Evolutionary conservation across 2,888 invertebrate species (phyloP).

Genomic region (Lysandra coridon): DNA sequence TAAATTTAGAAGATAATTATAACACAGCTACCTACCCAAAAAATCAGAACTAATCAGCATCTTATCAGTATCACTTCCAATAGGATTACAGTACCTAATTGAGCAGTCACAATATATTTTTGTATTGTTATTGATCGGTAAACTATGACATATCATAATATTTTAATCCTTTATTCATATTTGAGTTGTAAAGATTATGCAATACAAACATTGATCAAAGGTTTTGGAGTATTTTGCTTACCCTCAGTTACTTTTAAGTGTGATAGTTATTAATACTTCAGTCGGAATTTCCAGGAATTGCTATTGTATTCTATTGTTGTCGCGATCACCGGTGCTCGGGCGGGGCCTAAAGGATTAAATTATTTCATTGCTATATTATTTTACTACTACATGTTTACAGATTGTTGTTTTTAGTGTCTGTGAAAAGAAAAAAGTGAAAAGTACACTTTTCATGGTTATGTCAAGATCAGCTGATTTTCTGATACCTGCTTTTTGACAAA

Average conservation of each 20-base stretch:
- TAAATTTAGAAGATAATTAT: neutral
- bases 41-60: neutral
- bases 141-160: slow-evolving; percentile 3
- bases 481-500: neutral
- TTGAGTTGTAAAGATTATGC: slow-evolving; percentile 13
- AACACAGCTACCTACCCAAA: neutral
- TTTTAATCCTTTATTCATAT: neutral
- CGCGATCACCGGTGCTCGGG: too few species aligned
- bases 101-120: neutral
- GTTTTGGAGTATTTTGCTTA: neutral
- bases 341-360: too few species aligned
- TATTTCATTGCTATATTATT: too few species aligned
- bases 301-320: too few species aligned
- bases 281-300: too few species aligned
- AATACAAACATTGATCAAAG: neutral
- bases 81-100: neutral
- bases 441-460: neutral
- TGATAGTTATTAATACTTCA: neutral
- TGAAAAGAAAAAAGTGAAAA: too few species aligned
- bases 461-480: neutral
- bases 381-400: too few species aligned
- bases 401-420: neutral
- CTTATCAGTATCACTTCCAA: neutral
- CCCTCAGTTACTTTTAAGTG: slow-evolving; percentile 11
- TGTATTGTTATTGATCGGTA: slow-evolving; percentile 2